Evolutionary conservation across 2,888 invertebrate genomes (phyloP).

Genomic region (Cataglyphis cursor): DNA sequence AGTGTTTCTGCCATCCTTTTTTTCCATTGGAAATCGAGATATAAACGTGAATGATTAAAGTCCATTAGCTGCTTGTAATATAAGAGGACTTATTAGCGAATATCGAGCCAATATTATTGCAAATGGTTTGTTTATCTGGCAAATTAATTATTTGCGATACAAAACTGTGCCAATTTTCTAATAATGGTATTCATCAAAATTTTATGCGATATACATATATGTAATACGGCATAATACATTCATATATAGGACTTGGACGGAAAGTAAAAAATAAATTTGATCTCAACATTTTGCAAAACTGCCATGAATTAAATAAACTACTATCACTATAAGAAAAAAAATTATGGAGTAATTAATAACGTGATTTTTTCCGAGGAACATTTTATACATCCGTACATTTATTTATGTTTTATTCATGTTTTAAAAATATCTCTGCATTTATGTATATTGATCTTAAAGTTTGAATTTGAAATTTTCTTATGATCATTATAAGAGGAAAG

Average conservation of each 20-base stretch:
- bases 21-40: conserved; percentile 67
- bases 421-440: neutral
- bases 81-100: conserved; percentile 79
- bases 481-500: neutral
- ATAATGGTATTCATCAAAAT: conserved; percentile 66
- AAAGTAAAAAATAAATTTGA: conserved; percentile 36
- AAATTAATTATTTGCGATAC: conserved; percentile 80
- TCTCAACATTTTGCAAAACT: conserved; percentile 9
- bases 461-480: neutral
- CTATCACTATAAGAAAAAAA: conserved; percentile 10
- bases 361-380: neutral
- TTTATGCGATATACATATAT: conserved; percentile 53
- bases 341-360: conserved; percentile 7
- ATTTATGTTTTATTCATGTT: neutral
- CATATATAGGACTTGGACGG: neutral
- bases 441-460: neutral
- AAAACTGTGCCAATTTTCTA: conserved; percentile 63
- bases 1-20: conserved; percentile 13
- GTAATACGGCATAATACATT: conserved; percentile 24
- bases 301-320: neutral
- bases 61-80: conserved; percentile 67
- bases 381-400: neutral
- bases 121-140: conserved; percentile 82
- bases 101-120: conserved; percentile 78
- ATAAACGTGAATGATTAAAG: conserved; percentile 63